These are phyloP conservation scores for Notamacropus eugenii DNA, from an alignment of 2,797 vertebrate genomes.

Conservation along the genomic window DNA sequence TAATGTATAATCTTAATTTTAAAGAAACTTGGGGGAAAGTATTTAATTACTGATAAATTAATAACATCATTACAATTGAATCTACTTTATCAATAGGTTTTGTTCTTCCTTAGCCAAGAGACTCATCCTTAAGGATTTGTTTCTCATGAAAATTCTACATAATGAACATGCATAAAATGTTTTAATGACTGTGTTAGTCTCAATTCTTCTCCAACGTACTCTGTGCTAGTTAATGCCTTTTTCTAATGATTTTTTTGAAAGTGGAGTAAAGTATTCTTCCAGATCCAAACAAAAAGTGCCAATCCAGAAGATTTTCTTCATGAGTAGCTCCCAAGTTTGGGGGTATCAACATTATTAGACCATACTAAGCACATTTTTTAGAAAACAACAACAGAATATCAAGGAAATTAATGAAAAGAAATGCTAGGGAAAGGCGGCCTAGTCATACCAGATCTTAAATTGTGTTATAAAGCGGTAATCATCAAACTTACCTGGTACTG, in stretches of 20 bases:
- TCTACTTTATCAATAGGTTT: neutral
- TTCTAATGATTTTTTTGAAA: neutral
- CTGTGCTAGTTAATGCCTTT: neutral
- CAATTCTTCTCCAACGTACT: neutral
- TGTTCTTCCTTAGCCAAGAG: neutral
- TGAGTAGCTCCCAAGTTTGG: neutral
- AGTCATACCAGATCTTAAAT: too few species aligned
- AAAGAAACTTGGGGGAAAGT: neutral
- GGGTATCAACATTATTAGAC: neutral
- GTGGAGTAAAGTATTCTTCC: neutral
- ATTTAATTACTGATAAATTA: neutral
- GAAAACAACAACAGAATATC: too few species aligned
- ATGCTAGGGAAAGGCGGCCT: too few species aligned
- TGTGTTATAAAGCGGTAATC: too few species aligned
- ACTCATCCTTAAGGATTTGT: neutral
- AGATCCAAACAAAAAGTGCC: neutral
- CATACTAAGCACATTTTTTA: neutral
- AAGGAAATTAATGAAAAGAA: too few species aligned
- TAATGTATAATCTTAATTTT: neutral
- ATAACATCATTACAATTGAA: neutral
- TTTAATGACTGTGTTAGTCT: neutral
- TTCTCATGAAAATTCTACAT: neutral
- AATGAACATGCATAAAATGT: neutral
- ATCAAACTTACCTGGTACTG: too few species aligned
- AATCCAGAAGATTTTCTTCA: neutral